A percentile compares a stretch with the other conserved stretches of the same genome.
phyloP scores from a whole-genome alignment of 2,113 vertebrate genomes.

The Chloropsis cyanopogon region DNA sequence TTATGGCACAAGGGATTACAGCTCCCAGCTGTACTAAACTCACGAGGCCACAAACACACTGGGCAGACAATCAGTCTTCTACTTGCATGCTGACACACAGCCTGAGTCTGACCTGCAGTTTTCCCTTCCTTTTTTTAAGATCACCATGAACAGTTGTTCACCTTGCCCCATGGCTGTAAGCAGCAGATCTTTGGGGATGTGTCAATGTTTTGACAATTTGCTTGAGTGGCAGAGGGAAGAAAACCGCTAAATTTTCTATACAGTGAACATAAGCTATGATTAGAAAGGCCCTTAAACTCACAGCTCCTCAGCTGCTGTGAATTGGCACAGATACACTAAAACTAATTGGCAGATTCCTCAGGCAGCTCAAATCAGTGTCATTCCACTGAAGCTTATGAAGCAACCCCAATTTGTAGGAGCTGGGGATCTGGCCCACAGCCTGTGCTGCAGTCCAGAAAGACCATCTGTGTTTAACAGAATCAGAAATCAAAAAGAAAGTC shows the following conservation, averaged over 20 bases:
- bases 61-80: background rate
- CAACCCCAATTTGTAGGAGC: background rate
- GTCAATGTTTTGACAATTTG: background rate
- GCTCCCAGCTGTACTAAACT: background rate
- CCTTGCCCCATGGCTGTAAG: background rate
- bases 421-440: background rate
- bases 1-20: background rate
- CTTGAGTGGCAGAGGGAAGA: background rate
- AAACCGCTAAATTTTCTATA: background rate
- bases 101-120: background rate
- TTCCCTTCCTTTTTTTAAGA: background rate
- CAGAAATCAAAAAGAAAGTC: background rate
- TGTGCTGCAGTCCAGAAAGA: background rate
- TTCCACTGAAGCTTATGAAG: background rate
- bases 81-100: background rate
- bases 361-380: background rate
- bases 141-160: background rate
- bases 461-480: background rate
- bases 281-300: background rate
- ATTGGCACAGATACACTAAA: background rate
- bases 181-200: background rate
- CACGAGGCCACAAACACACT: background rate
- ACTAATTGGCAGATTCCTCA: background rate
- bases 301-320: background rate
- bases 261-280: background rate